Percentiles rank a stretch among this genome's conserved stretches.
phyloP scores from a whole-genome alignment of 1,140 invertebrate genomes.

The Planococcus citri region DNA sequence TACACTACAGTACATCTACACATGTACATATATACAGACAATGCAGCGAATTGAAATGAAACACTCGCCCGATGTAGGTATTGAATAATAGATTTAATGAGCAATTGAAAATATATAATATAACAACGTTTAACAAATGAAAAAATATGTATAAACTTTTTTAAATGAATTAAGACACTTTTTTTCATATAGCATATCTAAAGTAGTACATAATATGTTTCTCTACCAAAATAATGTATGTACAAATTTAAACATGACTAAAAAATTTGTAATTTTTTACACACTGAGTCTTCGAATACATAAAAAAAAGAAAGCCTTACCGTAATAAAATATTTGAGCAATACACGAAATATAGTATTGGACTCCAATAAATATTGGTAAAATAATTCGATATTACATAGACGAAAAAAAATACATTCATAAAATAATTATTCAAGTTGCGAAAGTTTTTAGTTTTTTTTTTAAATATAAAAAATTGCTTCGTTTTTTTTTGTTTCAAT shows the following conservation, averaged over 20 bases:
- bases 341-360: background rate
- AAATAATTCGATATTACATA: background rate
- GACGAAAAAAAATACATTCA: background rate
- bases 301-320: background rate
- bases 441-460: no score
- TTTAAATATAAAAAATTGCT: no score
- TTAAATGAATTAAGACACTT: background rate
- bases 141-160: background rate
- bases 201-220: background rate
- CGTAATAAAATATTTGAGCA: background rate
- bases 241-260: background rate
- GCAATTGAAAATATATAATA: slow-evolving; percentile 15
- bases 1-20: no score
- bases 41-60: background rate
- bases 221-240: background rate
- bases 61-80: background rate
- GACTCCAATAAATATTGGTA: background rate
- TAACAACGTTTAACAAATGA: slow-evolving; percentile 12
- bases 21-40: no score
- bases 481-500: background rate
- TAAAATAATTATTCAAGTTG: no score
- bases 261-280: background rate
- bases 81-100: slow-evolving; percentile 1
- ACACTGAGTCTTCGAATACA: background rate
- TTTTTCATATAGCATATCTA: no score